Percentiles rank a stretch among this genome's conserved stretches.
phyloP scores from a whole-genome alignment of 1,140 invertebrate genomes.

The Pomacea maculata region DNA sequence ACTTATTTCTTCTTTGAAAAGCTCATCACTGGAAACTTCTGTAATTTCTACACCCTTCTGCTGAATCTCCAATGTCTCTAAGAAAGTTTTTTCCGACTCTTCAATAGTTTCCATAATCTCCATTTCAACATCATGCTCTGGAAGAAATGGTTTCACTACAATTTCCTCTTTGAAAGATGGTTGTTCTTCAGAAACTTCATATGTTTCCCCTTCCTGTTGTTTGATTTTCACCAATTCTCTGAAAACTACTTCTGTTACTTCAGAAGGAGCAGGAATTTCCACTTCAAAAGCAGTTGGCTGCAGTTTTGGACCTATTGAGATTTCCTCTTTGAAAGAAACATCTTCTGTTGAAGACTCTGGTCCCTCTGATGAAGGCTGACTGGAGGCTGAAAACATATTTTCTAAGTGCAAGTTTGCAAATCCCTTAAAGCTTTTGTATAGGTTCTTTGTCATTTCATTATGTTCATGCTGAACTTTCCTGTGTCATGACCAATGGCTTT shows the following conservation, averaged over 20 bases:
- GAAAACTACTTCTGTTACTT: conserved; percentile 22
- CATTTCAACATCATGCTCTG: background rate
- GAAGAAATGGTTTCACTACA: conserved; percentile 25
- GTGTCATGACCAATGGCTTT: too few relatives aligned
- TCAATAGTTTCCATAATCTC: background rate
- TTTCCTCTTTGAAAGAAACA: conserved; percentile 31
- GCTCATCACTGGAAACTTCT: conserved; percentile 21
- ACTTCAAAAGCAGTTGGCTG: conserved; percentile 19
- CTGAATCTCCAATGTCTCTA: conserved; percentile 29
- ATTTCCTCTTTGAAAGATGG: conserved; percentile 29
- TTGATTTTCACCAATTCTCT: conserved; percentile 28
- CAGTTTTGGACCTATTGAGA: conserved; percentile 17
- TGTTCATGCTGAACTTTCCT: too few relatives aligned
- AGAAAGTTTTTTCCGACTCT: conserved; percentile 18
- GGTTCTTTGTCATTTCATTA: too few relatives aligned
- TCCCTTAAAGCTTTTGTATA: too few relatives aligned
- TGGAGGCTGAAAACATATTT: conserved; percentile 25
- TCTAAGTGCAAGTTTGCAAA: background rate
- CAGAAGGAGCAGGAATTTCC: conserved; percentile 21
- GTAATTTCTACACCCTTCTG: conserved; percentile 12
- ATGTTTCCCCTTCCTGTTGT: conserved; percentile 22
- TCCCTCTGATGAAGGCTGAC: conserved; percentile 29
- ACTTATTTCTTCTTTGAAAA: conserved; percentile 29
- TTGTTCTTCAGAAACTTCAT: conserved; percentile 32
- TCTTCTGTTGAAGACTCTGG: conserved; percentile 30